phyloP scores from a whole-genome alignment of 92 coral and sea anemone species.

The Porites cylindrica region DNA sequence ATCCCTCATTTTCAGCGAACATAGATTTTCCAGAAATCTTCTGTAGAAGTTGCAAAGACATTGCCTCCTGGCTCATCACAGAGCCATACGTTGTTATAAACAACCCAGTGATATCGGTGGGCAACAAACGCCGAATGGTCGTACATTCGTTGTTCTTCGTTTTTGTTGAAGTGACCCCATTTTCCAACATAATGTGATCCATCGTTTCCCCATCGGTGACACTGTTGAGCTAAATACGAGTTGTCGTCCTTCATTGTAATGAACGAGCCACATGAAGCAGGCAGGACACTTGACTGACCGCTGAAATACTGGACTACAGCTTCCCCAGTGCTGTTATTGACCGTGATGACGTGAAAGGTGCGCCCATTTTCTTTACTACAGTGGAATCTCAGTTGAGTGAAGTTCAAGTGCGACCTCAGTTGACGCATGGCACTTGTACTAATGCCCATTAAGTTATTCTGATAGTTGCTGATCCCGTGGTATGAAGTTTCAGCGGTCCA shows the following conservation, averaged over 20 bases:
- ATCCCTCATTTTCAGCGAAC: slow-evolving; percentile 16
- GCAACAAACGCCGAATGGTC: slow-evolving; percentile 49
- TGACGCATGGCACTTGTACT: no score
- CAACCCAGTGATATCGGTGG: slow-evolving; percentile 4
- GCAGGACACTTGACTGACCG: slow-evolving; percentile 11
- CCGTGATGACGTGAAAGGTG: no score
- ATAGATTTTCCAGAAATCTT: slow-evolving; percentile 61
- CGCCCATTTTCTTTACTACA: no score
- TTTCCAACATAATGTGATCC: not conserved
- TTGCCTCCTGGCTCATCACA: slow-evolving; percentile 46
- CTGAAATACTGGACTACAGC: slow-evolving; percentile 58
- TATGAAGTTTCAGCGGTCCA: no score
- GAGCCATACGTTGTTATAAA: slow-evolving; percentile 3
- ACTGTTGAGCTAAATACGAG: slow-evolving; percentile 29
- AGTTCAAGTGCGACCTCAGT: no score
- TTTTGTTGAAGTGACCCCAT: not conserved
- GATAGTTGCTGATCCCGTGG: no score
- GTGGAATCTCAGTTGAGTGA: no score
- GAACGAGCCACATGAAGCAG: slow-evolving; percentile 37
- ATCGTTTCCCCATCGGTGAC: slow-evolving; percentile 45
- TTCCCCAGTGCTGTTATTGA: slow-evolving; percentile 41
- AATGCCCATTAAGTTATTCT: no score
- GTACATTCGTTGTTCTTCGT: slow-evolving; percentile 13
- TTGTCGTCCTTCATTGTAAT: slow-evolving; percentile 24
- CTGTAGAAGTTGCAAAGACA: not conserved